Evolutionary conservation across 1,140 invertebrate species (phyloP).

Genomic region (Tetramorium parvispinum): DNA sequence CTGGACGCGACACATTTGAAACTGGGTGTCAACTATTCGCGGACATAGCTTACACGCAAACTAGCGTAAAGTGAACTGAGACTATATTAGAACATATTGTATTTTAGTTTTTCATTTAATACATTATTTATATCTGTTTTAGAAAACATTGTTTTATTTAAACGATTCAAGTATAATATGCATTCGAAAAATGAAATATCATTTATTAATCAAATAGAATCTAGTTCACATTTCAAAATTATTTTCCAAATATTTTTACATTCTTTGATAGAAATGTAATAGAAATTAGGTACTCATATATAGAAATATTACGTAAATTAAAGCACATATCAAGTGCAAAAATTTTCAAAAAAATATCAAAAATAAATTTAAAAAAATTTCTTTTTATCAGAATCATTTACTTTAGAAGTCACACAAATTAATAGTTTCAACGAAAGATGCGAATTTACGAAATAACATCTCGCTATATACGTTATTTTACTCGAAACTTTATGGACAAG

Average conservation of each 20-base stretch:
- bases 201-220: background rate
- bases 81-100: background rate
- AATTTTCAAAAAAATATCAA: background rate
- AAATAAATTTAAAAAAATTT: background rate
- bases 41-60: background rate
- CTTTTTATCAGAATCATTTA: background rate
- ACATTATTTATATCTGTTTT: constrained; percentile 13
- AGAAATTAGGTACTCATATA: no score
- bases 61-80: background rate
- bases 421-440: background rate
- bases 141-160: background rate
- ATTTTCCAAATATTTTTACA: background rate
- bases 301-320: background rate
- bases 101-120: background rate
- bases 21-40: background rate
- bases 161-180: background rate
- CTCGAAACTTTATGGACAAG: background rate
- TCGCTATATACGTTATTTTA: background rate
- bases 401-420: background rate
- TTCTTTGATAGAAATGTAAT: background rate
- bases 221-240: background rate
- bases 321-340: no score
- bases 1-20: background rate
- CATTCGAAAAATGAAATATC: background rate
- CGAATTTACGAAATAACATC: background rate